A percentile compares a stretch with the other conserved stretches of the same genome.
Conservation (phyloP, 2,888 invertebrate species). For the Acronicta psi region DNA sequence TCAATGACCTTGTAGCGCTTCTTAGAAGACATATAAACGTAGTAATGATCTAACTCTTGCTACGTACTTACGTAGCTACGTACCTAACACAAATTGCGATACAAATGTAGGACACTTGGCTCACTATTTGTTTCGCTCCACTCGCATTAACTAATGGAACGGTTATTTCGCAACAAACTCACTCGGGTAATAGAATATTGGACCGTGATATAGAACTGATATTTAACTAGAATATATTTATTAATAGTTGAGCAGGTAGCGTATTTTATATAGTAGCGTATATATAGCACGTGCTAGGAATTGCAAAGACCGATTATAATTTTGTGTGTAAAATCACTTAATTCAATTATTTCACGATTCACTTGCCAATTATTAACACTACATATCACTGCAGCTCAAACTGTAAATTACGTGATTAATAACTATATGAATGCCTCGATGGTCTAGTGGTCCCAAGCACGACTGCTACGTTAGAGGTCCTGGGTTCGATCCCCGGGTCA, state of each 20-base stretch:
- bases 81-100: neutral
- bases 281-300: neutral
- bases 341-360: too few species aligned
- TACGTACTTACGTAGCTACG: neutral
- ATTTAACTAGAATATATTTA: too few species aligned
- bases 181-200: neutral
- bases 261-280: neutral
- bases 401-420: too few species aligned
- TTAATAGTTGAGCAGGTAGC: neutral
- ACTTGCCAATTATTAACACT: too few species aligned
- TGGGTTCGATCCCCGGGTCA: too few species aligned
- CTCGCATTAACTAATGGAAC: neutral
- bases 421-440: too few species aligned
- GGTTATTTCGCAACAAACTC: constrained; percentile 1
- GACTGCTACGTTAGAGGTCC: too few species aligned
- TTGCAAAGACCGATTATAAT: too few species aligned
- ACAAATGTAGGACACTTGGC: constrained; percentile 1
- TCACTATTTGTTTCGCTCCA: constrained; percentile 1
- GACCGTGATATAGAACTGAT: neutral
- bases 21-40: constrained; percentile 15
- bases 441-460: too few species aligned
- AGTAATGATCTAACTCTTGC: constrained; percentile 8
- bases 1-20: constrained; percentile 31
- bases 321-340: too few species aligned
- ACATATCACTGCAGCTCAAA: too few species aligned